These are phyloP conservation scores for Pelodytes ibericus DNA, from an alignment of 2,797 vertebrate genomes.

Conservation along the genomic window DNA sequence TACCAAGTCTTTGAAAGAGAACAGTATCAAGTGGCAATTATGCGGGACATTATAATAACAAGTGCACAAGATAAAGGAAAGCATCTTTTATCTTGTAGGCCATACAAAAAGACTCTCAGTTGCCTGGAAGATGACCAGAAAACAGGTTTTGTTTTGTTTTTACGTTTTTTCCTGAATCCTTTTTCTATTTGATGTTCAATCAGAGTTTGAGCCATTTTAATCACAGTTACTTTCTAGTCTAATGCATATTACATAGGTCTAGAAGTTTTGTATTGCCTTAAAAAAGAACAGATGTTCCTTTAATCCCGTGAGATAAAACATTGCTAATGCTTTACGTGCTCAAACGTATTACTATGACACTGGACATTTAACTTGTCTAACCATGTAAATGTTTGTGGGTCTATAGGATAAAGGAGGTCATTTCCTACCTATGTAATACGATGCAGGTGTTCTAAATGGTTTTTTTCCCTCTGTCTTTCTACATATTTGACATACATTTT, in stretches of 20 bases:
- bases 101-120: constrained; percentile 31
- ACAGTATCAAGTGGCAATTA: constrained; percentile 9
- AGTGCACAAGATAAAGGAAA: constrained; percentile 47
- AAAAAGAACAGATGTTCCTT: constrained; percentile 39
- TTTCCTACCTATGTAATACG: constrained; percentile 60
- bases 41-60: constrained; percentile 56
- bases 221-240: background rate
- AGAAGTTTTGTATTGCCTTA: background rate
- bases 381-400: constrained; percentile 61
- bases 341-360: constrained; percentile 43
- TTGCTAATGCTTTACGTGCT: constrained; percentile 48
- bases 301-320: constrained; percentile 46
- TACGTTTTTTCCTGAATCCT: no score
- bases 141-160: no score
- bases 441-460: constrained; percentile 63
- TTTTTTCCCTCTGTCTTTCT: constrained; percentile 67
- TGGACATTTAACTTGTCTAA: constrained; percentile 52
- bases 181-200: constrained; percentile 33
- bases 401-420: constrained; percentile 55
- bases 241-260: background rate
- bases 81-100: constrained; percentile 53
- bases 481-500: constrained; percentile 79
- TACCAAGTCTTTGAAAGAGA: constrained; percentile 40
- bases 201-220: no score
- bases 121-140: constrained; percentile 27